Evolutionary conservation across 64 coral and sea anemone species (phyloP), one percentile per base, ranked within the genome.

Genomic region (Pachyseris speciosa): DNA sequence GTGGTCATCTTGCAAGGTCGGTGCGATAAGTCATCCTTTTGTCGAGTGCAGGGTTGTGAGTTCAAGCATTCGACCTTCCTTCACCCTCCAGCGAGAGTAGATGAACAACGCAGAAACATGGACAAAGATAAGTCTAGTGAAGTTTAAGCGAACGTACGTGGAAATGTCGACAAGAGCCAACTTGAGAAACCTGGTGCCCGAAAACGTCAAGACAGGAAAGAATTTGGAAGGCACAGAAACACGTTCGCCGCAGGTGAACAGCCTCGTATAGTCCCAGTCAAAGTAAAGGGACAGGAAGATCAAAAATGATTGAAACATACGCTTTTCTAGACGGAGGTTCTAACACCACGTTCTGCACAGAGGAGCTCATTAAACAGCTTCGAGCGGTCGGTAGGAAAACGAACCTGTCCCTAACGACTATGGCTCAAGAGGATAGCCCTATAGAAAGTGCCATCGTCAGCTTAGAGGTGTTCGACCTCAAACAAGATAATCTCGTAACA

Each of bases 31-130:
- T 26, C 25, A 32, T 63, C 47, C 8, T 92, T 92, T 50, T 92
- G 81, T 72, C 31, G 53, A 66, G 81, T 92, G 36, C 10, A 7
- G 29, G 90, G 67, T n/a, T 92, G 90, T 29, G 5, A 92, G 50
- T 27, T 74, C 16, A 85, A 85, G 44, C 81, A 92, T 11, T 92
- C 90, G 64, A 68, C 59, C 7, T 77, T 92, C 50, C 49, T 92
- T 24, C 90, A 92, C 49, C 73, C 75, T 41, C 64, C 32, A 17
- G 36, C 1, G 2, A 90, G 17, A 5, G 22, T 9, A 25, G 33
- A 22, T 16, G 72, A 75, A 20, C 5, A 75, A 42, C 70, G 17
- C 49, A 37, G 69, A 69, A 7, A 28, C 43, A 1, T n/a, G 32
- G 60, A 84, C 55, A 84, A 84, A 39, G 53, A 44, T 12, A 28